phyloP scores from a whole-genome alignment of 2,797 vertebrate genomes.

The Tamandua tetradactyla region DNA sequence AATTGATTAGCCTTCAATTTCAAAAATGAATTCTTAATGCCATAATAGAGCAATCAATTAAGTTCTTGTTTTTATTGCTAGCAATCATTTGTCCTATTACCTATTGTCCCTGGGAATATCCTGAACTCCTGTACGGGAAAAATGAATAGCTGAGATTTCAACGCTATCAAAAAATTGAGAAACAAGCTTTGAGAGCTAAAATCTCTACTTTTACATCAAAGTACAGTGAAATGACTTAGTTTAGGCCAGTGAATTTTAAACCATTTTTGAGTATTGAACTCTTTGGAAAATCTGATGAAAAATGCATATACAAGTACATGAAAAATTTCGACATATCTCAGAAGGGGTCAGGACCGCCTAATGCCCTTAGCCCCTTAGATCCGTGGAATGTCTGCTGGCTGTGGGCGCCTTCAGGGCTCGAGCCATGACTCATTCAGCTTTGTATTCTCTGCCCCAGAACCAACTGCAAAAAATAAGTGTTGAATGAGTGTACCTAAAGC shows the following conservation, averaged over 20 bases:
- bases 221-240: not conserved
- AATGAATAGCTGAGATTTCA: not conserved
- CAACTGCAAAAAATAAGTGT: not conserved
- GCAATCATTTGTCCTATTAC: not conserved
- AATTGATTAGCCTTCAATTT: not conserved
- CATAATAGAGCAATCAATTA: not conserved
- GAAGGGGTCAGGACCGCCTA: not conserved
- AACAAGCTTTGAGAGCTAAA: not conserved
- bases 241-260: not conserved
- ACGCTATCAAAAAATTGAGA: not conserved
- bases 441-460: not conserved
- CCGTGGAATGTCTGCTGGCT: not conserved
- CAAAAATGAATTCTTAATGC: conserved; percentile 6
- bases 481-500: not conserved
- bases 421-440: not conserved
- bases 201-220: not conserved
- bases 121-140: not conserved
- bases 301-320: not conserved
- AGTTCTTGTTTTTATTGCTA: conserved; percentile 3
- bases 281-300: not conserved
- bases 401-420: not conserved
- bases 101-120: not conserved
- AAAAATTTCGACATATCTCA: not conserved
- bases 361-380: not conserved
- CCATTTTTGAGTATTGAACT: not conserved